Percentiles rank a stretch among this genome's conserved stretches.
These are phyloP conservation scores for Anarhynchus alexandrinus DNA, from an alignment of 2,113 vertebrate species.

Conservation along the genomic window DNA sequence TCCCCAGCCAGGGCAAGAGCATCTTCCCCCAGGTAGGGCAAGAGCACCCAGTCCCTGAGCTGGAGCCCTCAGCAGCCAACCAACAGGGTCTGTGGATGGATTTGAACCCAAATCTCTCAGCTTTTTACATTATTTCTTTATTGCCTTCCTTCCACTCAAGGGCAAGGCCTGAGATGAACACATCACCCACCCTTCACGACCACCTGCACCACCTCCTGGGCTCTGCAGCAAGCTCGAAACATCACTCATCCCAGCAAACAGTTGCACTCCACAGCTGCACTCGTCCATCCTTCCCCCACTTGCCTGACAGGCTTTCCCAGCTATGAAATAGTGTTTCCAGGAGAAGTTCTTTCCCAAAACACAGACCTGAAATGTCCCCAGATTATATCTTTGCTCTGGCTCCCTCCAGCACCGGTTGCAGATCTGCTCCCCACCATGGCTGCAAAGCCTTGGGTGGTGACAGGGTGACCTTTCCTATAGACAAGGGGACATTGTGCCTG, in stretches of 20 bases:
- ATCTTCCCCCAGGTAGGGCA: neutral
- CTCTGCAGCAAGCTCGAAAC: neutral
- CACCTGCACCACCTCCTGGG: neutral
- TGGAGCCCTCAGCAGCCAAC: neutral
- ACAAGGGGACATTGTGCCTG: neutral
- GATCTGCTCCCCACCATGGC: neutral
- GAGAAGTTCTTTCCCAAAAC: neutral
- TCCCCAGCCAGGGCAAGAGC: neutral
- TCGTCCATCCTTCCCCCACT: neutral
- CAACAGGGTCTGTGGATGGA: rapidly evolving
- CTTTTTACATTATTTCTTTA: neutral
- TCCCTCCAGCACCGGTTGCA: neutral
- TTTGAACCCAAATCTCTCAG: neutral
- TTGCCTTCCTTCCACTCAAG: neutral
- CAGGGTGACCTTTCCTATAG: neutral
- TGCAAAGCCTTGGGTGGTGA: neutral
- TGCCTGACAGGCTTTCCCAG: neutral
- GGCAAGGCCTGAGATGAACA: neutral
- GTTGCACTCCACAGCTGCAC: neutral
- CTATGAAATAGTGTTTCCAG: rapidly evolving
- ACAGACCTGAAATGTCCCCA: neutral
- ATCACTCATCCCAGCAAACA: neutral
- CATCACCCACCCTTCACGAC: neutral
- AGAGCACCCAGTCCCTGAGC: neutral
- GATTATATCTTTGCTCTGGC: neutral